Evolutionary conservation across 2,888 invertebrate genomes (phyloP).

Genomic region (Apeira syringaria): DNA sequence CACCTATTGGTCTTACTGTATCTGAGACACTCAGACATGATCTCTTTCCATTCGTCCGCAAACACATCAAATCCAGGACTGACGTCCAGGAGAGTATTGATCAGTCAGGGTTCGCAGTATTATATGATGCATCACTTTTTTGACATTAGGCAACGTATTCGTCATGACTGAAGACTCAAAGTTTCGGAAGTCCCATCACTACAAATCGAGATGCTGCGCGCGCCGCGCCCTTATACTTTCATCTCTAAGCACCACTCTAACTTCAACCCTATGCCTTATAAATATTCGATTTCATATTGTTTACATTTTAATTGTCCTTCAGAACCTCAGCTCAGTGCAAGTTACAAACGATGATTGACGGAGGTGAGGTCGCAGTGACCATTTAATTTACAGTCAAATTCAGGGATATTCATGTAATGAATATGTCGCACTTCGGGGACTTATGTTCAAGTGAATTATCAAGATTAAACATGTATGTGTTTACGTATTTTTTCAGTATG

Average conservation of each 20-base stretch:
- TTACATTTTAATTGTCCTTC: conserved; percentile 25
- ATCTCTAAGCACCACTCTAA: conserved; percentile 47
- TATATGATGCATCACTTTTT: no score
- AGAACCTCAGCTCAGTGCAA: conserved; percentile 40
- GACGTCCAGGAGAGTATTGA: no score
- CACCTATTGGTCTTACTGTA: no score
- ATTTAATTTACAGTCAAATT: conserved; percentile 23
- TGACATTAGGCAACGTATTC: not conserved
- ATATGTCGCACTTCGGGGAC: conserved; percentile 7
- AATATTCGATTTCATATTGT: conserved; percentile 35
- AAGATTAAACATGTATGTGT: no score
- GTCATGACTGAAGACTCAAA: conserved; percentile 16
- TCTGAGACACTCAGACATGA: no score
- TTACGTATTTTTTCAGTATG: no score
- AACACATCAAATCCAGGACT: no score
- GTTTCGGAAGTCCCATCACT: conserved; percentile 42
- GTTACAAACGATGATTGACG: conserved; percentile 45
- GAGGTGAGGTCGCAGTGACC: conserved; percentile 26
- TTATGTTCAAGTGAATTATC: not conserved
- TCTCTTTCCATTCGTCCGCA: no score
- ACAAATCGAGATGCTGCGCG: conserved; percentile 61
- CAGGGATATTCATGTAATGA: conserved; percentile 18
- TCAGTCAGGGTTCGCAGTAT: no score
- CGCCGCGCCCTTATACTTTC: conserved; percentile 65
- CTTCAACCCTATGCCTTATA: conserved; percentile 33